phyloP scores from a whole-genome alignment of 2,113 vertebrate species.

The Lamprotornis superbus region DNA sequence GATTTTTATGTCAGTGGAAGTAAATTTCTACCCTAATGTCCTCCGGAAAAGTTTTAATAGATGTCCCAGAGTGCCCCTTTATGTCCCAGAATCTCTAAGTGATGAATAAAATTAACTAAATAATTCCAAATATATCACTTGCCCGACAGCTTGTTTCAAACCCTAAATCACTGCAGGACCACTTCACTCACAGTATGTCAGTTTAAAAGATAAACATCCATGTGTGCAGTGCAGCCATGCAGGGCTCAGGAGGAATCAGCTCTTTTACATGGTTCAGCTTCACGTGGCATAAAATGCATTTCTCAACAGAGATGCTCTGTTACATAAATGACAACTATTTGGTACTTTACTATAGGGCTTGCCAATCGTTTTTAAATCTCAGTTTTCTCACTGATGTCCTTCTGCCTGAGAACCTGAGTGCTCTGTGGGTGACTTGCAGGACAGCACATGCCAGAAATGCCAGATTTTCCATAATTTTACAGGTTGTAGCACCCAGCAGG shows the following conservation, averaged over 20 bases:
- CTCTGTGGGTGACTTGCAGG: neutral
- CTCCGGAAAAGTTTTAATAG: constrained; percentile 28
- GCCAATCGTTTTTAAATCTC: neutral
- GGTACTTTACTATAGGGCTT: neutral
- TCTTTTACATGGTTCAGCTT: neutral
- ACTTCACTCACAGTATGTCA: neutral
- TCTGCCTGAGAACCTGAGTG: neutral
- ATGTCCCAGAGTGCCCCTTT: neutral
- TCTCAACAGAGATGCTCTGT: neutral
- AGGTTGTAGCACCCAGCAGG: neutral
- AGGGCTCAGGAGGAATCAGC: neutral
- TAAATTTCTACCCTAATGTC: neutral
- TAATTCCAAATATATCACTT: neutral
- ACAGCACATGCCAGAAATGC: neutral
- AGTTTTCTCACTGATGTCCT: neutral
- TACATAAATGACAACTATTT: neutral
- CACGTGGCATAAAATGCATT: neutral
- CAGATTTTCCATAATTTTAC: neutral
- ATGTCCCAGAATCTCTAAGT: neutral
- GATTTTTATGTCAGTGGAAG: neutral
- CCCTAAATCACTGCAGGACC: neutral
- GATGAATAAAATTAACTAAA: constrained; percentile 3
- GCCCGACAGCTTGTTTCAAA: neutral
- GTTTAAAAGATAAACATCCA: neutral
- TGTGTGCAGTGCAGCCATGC: neutral